These are phyloP conservation scores for Zoanthus sansibaricus DNA, from an alignment of 92 coral and sea anemone species.

Conservation along the genomic window DNA sequence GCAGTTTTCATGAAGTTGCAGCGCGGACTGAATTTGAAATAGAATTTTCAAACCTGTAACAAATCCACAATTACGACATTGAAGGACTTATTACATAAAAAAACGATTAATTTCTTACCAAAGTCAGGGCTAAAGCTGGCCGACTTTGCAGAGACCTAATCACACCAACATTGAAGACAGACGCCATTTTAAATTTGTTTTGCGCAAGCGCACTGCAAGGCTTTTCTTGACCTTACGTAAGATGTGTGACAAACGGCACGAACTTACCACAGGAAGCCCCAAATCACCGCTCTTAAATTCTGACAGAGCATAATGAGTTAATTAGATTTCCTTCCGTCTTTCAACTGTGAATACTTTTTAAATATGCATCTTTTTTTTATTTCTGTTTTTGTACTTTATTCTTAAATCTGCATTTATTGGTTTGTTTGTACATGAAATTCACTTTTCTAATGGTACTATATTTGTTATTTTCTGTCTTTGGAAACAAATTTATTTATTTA, in stretches of 20 bases:
- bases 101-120: conserved; percentile 57
- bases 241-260: conserved; percentile 2
- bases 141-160: conserved; percentile 72
- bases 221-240: not conserved
- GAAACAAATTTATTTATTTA: too few species aligned
- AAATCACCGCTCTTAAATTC: not conserved
- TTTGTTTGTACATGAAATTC: not conserved
- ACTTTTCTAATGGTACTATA: too few species aligned
- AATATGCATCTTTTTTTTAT: too few species aligned
- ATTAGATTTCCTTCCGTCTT: too few species aligned
- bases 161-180: conserved; percentile 57
- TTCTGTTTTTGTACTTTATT: too few species aligned
- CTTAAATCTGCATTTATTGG: not conserved
- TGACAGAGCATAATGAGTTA: too few species aligned
- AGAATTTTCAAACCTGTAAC: too few species aligned
- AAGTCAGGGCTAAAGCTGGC: conserved; percentile 73
- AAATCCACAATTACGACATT: too few species aligned
- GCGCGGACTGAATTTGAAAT: too few species aligned
- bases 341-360: too few species aligned
- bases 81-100: not conserved
- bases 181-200: conserved; percentile 80
- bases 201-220: conserved; percentile 32
- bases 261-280: not conserved
- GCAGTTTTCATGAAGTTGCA: too few species aligned
- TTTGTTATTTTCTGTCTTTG: too few species aligned